These are phyloP conservation scores for Anguilla anguilla DNA, from an alignment of 2,797 vertebrate species.

Conservation along the genomic window DNA sequence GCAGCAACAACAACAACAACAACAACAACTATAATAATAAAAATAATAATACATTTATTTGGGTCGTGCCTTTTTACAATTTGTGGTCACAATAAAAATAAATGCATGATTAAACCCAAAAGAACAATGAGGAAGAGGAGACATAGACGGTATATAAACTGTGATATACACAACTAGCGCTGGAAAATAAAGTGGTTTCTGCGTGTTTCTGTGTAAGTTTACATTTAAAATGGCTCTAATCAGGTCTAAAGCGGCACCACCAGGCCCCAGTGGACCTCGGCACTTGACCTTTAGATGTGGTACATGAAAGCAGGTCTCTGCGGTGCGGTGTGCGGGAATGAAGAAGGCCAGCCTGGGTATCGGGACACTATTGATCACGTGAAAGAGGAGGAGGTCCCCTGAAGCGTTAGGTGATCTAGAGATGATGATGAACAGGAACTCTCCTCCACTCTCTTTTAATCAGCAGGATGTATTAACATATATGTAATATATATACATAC, in stretches of 20 bases:
- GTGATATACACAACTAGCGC: background rate
- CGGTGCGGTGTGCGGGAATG: background rate
- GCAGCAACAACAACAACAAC: background rate
- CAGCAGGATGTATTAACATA: background rate
- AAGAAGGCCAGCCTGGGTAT: background rate
- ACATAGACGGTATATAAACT: background rate
- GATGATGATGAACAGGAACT: background rate
- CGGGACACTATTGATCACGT: background rate
- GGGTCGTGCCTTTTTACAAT: background rate
- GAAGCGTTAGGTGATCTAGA: background rate
- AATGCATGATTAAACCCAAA: background rate
- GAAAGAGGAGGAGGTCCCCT: background rate
- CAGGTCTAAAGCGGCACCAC: background rate
- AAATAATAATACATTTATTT: background rate
- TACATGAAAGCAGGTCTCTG: background rate
- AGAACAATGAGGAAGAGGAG: background rate
- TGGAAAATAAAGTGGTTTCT: background rate
- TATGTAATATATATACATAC: background rate
- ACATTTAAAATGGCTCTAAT: background rate
- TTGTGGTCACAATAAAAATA: background rate
- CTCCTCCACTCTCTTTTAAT: background rate
- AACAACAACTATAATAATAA: background rate
- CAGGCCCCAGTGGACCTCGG: background rate
- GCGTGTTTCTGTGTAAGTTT: background rate
- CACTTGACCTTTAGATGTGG: constrained; percentile 2